These are phyloP conservation scores for Chloroclystis v-ata DNA, from an alignment of 2,888 invertebrate species.

Conservation along the genomic window DNA sequence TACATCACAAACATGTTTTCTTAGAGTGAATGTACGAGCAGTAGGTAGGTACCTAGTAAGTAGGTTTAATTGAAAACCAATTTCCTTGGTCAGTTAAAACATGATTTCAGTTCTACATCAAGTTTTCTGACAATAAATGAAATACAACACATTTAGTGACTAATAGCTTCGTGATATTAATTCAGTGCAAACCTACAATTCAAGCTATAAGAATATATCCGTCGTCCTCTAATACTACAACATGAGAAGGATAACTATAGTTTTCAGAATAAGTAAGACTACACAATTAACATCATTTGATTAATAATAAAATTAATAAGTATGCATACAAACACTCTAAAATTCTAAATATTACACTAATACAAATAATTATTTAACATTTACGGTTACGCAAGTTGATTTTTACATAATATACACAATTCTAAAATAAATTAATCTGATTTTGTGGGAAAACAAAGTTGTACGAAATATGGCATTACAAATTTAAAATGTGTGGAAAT, in stretches of 20 bases:
- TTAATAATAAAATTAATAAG: constrained; percentile 12
- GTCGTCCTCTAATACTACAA: not conserved
- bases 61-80: no score
- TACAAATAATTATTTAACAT: constrained; percentile 16
- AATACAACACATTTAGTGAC: constrained; percentile 15
- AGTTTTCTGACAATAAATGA: constrained; percentile 10
- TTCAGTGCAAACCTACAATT: not conserved
- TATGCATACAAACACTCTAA: constrained; percentile 16
- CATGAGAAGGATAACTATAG: not conserved
- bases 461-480: not conserved
- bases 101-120: not conserved
- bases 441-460: not conserved
- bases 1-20: no score
- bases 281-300: not conserved
- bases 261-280: not conserved
- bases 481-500: no score
- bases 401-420: constrained; percentile 22
- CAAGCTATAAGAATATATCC: not conserved
- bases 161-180: not conserved
- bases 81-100: no score
- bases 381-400: constrained; percentile 16
- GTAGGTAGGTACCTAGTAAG: no score
- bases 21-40: no score
- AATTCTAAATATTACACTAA: constrained; percentile 13
- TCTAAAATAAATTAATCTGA: not conserved